Base-by-base conservation (phyloP, 2,888 invertebrate species). In the Trisateles emortualis region DNA sequence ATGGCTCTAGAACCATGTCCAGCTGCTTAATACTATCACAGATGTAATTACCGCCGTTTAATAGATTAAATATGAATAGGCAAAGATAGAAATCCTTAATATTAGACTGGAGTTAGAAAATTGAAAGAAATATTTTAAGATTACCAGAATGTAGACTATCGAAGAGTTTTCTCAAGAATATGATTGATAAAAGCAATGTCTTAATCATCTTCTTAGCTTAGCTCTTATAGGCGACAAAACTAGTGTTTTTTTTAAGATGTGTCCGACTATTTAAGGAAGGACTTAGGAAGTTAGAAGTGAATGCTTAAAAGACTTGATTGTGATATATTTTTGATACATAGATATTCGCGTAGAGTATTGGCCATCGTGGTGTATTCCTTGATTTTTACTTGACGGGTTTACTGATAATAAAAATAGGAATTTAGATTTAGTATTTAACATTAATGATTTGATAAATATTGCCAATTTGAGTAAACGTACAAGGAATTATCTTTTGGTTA, bases 311-410 rank as follows among this genome's bases (percentile, higher is more conserved):
- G 59, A 64, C 44, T 59, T 57, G 41, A 67, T 64, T 76, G 78
- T 76, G 78, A 76, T 76, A 76, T 76, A 70, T 68, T 72, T 64
- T 52, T 47, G 52, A 52, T 46, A 52, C 35, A 24, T 51, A 41
- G 38, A 42, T 57, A 59, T n/a, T n/a, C n/a, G n/a, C 26, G 52
- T 57, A 51, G 43, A 36, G 17, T 49, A 53, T 14, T 19, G 35
- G 33, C 53, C 19, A 40, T 56, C 26, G 22, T 46, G 41, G 43
- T 46, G 4, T 59, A 71, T 70, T 74, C 75, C 76, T 79, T 79
- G 81, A 81, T 77, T 81, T 79, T 80, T 78, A 80, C 81, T 81
- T 76, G 80, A 81, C 59, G 36, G 14, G 11, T 49, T 44, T 47
- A 26, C 33, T 44, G 35, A 48, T 46, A 44, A 17, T 42, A 47